phyloP scores from a whole-genome alignment of 2,888 invertebrate species.

The Pecten maximus region DNA sequence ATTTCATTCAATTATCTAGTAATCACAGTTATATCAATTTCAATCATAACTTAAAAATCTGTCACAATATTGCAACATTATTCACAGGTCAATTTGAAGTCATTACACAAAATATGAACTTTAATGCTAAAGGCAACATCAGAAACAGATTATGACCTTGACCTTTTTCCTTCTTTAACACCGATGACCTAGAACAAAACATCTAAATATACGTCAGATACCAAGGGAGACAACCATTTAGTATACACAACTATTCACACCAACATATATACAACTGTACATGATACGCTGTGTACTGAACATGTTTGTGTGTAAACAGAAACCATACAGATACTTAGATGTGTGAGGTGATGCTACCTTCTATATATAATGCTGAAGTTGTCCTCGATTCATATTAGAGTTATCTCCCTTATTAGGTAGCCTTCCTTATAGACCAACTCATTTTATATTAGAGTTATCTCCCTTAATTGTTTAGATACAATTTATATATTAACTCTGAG shows the following conservation, averaged over 20 bases:
- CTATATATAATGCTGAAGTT: neutral
- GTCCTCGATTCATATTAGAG: no score
- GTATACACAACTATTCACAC: neutral
- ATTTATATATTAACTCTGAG: no score
- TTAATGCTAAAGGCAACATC: neutral
- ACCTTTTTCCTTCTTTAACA: neutral
- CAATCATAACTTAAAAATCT: no score
- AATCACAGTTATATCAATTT: no score
- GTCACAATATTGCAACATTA: no score
- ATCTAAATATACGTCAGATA: conserved; percentile 7
- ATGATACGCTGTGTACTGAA: conserved; percentile 1
- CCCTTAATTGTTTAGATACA: no score
- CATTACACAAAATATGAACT: no score
- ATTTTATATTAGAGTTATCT: no score
- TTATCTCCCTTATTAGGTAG: neutral
- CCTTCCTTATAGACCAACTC: no score
- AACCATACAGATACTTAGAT: neutral
- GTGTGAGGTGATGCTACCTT: neutral
- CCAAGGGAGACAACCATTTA: neutral
- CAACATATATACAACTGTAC: neutral
- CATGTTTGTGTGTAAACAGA: conserved; percentile 2
- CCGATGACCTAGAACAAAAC: neutral
- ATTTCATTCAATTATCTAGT: no score
- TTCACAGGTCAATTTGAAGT: no score
- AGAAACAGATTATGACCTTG: neutral